phyloP scores from a whole-genome alignment of 2,797 vertebrate genomes.

The Alexandromys oeconomus region DNA sequence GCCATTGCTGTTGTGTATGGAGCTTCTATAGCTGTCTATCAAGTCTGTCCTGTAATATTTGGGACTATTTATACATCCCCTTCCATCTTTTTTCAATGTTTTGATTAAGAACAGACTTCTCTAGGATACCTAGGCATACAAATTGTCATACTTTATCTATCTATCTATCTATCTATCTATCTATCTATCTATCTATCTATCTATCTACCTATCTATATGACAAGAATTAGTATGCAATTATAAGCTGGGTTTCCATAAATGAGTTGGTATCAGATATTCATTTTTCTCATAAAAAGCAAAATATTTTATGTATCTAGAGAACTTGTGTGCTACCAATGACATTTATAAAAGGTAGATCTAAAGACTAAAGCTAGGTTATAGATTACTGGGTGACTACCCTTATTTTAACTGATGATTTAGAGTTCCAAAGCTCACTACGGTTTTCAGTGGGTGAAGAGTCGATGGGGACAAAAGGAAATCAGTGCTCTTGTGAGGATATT shows the following conservation, averaged over 20 bases:
- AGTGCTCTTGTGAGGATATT: background rate
- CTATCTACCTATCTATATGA: background rate
- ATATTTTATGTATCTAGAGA: background rate
- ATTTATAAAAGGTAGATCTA: background rate
- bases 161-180: background rate
- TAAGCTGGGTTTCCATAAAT: background rate
- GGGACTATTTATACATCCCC: background rate
- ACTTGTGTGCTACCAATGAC: background rate
- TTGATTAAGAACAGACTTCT: background rate
- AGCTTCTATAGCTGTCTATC: background rate
- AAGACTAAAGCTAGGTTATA: slow-evolving; percentile 30
- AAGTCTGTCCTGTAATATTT: background rate
- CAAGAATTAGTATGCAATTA: background rate
- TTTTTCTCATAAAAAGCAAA: background rate
- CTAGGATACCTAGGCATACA: background rate
- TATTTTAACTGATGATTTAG: background rate
- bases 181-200: background rate
- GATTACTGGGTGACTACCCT: background rate
- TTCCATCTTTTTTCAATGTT: background rate
- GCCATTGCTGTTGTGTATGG: background rate
- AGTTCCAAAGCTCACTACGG: background rate
- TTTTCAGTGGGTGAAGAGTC: slow-evolving; percentile 16
- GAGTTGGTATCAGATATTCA: slow-evolving; percentile 6
- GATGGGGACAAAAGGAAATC: background rate
- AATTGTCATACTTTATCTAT: background rate